Evolutionary conservation across 2,113 vertebrate species (phyloP).

Genomic region (Callipepla californica): DNA sequence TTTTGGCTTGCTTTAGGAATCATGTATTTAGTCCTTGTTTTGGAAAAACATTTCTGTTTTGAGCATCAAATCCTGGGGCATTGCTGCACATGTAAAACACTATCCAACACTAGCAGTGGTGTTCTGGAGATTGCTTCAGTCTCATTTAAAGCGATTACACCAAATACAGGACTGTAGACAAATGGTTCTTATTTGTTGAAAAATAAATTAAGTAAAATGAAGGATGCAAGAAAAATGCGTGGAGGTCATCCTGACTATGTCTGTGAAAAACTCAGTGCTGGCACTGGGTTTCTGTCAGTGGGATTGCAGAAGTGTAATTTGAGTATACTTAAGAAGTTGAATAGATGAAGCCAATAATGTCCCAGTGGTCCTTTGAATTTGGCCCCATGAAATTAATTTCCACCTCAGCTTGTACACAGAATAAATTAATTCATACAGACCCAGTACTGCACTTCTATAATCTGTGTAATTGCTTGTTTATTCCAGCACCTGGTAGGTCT

Average conservation of each 20-base stretch:
- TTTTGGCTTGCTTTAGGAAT: slow-evolving; percentile 34
- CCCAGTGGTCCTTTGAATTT: slow-evolving; percentile 73
- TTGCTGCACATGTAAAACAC: background rate
- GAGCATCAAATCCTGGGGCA: background rate
- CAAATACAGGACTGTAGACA: background rate
- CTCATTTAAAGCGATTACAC: background rate
- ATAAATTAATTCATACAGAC: slow-evolving; percentile 73
- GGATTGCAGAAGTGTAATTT: slow-evolving; percentile 50
- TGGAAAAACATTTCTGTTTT: background rate
- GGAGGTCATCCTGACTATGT: background rate
- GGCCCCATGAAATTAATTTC: slow-evolving; percentile 77
- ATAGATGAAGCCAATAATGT: slow-evolving; percentile 67
- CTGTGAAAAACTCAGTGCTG: background rate
- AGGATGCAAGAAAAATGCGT: background rate
- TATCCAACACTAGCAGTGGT: background rate
- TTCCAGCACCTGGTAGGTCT: slow-evolving; percentile 72
- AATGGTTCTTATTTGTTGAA: background rate
- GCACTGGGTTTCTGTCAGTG: slow-evolving; percentile 29
- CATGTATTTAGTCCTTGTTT: background rate
- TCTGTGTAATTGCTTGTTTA: slow-evolving; percentile 77
- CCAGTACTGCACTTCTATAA: slow-evolving; percentile 62
- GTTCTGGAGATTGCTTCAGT: background rate
- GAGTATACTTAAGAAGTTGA: slow-evolving; percentile 57
- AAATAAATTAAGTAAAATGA: background rate
- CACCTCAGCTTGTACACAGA: slow-evolving; percentile 68